Evolutionary conservation across 2,797 vertebrate species (phyloP).

Genomic region (Takifugu ocellatus): DNA sequence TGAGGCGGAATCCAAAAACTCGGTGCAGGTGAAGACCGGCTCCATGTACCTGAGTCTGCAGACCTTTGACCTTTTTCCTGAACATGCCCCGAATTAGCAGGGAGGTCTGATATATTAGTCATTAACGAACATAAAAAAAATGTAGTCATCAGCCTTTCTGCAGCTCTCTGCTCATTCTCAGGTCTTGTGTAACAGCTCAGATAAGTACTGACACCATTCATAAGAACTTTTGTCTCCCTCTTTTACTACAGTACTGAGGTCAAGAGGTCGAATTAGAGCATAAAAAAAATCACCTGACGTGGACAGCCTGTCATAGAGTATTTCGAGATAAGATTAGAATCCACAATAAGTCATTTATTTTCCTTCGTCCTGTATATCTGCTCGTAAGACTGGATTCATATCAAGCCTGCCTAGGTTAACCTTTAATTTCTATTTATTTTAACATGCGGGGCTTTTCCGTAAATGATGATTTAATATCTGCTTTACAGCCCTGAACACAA

Average conservation of each 20-base stretch:
- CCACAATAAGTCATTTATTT: slow-evolving; percentile 1
- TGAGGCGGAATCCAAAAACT: not conserved
- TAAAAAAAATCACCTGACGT: too few relatives aligned
- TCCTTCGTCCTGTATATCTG: not conserved
- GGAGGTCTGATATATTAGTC: too few relatives aligned
- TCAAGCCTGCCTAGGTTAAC: slow-evolving; percentile 16
- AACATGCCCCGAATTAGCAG: not conserved
- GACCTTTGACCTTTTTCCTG: not conserved
- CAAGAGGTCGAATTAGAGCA: too few relatives aligned
- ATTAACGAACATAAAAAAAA: too few relatives aligned
- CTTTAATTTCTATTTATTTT: slow-evolving; percentile 12
- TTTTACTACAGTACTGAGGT: too few relatives aligned
- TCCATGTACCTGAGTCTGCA: not conserved
- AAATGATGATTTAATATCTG: slow-evolving; percentile 3
- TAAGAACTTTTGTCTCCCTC: too few relatives aligned
- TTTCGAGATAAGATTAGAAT: slow-evolving; percentile 12
- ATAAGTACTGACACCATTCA: not conserved
- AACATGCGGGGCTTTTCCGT: slow-evolving; percentile 4
- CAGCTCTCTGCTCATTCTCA: too few relatives aligned
- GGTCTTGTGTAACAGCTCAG: not conserved
- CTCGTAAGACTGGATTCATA: too few relatives aligned
- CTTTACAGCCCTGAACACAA: slow-evolving; percentile 4
- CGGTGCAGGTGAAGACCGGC: slow-evolving; percentile 1
- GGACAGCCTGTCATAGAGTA: not conserved
- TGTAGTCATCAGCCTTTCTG: too few relatives aligned